A percentile compares a stretch with the other conserved stretches of the same genome.
These are phyloP conservation scores for Pygocentrus nattereri DNA, from an alignment of 2,797 vertebrate genomes.

Conservation along the genomic window DNA sequence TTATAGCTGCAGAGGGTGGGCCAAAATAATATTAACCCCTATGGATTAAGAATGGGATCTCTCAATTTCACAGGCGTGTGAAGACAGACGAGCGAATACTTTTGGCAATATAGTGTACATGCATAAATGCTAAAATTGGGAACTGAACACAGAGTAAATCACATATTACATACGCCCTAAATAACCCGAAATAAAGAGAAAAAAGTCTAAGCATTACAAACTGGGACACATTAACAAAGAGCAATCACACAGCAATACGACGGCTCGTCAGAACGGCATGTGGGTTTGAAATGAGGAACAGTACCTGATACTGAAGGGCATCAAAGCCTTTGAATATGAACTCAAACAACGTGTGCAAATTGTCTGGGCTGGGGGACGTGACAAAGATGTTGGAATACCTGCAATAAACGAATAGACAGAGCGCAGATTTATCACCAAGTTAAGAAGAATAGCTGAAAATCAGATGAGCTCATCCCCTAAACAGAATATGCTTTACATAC, in stretches of 20 bases:
- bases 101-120: too few relatives aligned
- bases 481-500: constrained; percentile 68
- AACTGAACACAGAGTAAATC: too few relatives aligned
- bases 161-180: too few relatives aligned
- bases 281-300: background rate
- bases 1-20: too few relatives aligned
- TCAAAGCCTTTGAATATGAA: constrained; percentile 99
- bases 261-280: background rate
- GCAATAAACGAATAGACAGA: constrained; percentile 11
- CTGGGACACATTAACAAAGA: background rate
- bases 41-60: too few relatives aligned
- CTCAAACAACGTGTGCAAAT: constrained; percentile 96
- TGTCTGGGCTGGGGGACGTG: constrained; percentile 97
- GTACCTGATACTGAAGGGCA: constrained; percentile 93
- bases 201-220: background rate
- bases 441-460: constrained; percentile 81
- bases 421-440: background rate
- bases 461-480: background rate
- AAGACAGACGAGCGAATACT: too few relatives aligned
- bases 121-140: too few relatives aligned
- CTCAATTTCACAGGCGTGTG: too few relatives aligned
- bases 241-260: background rate
- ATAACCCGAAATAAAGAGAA: too few relatives aligned
- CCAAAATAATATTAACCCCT: too few relatives aligned
- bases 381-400: constrained; percentile 99